Base-by-base conservation (phyloP, 2,797 vertebrate species). In the Bucorvus abyssinicus region DNA sequence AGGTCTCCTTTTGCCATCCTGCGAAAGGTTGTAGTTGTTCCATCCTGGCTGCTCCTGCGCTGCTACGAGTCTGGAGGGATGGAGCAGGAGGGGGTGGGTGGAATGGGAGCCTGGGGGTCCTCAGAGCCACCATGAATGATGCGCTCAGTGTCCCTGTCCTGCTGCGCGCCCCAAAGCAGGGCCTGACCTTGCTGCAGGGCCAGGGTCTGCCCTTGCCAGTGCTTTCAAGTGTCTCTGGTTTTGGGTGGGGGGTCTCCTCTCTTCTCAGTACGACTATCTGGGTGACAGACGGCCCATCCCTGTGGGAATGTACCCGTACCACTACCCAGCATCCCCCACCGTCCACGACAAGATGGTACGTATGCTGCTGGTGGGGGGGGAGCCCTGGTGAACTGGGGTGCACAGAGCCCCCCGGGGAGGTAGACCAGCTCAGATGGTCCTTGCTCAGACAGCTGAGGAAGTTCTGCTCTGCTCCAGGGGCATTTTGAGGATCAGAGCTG, bases 271-370 rank as follows among this genome's bases (percentile, higher is more conserved):
- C 83, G 99, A 99, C 97, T 99, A 98, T 90, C 97, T 99, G 97
- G 98, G 99, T 27, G 98, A 99, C 97, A 98, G 99, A 93, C 98
- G 98, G 89, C 99, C 99, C 16, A 77, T 99, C 93, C 98, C 98
- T 12, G 98, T 98, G 59, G 99, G 98, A 96, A 88, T 99, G 96
- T 99, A 98, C 93, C 98, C 98, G 7, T 98, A 98, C 98, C 99
- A 98, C 98, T 99, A 99, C 98, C 98, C 99, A 8, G 98, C 98
- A 27, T 99, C 99, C 78, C 99, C 99, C 87, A 98, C 98, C 47
- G 98, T 99, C 93, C 99, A 99, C 32, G 98, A 98, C 97, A 99
- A 99, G 97, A 99, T 99, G 99, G 99, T 99, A 98, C 0, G 98
- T 98, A 55, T 24, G 2, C 82, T 63, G 71, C 61, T 24, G 74